These are phyloP conservation scores for Bathynomus jamesi DNA, from an alignment of 1,140 invertebrate species.

Conservation along the genomic window DNA sequence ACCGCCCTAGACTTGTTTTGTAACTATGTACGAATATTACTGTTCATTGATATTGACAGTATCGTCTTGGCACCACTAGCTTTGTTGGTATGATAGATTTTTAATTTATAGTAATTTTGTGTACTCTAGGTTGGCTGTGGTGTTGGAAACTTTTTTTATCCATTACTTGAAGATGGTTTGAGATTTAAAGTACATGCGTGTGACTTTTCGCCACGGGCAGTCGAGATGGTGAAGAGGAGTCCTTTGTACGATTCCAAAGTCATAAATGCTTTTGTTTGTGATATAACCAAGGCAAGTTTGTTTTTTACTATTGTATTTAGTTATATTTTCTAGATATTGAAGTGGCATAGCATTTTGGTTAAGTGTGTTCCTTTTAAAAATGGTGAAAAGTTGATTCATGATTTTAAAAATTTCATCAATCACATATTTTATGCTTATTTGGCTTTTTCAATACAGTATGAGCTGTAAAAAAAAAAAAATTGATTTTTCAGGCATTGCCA, in stretches of 20 bases:
- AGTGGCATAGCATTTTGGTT: background rate
- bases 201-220: slow-evolving; percentile 85
- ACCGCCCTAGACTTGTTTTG: too few species aligned
- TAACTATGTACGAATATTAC: too few species aligned
- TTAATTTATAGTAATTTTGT: too few species aligned
- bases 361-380: background rate
- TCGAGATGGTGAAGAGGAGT: slow-evolving; percentile 73
- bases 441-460: too few species aligned
- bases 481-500: too few species aligned
- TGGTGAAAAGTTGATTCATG: too few species aligned
- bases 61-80: too few species aligned
- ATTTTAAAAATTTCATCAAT: too few species aligned
- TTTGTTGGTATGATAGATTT: background rate
- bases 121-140: slow-evolving; percentile 81
- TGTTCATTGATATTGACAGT: too few species aligned
- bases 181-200: slow-evolving; percentile 75
- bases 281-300: slow-evolving; percentile 51
- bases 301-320: slow-evolving; percentile 2
- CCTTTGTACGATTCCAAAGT: slow-evolving; percentile 53
- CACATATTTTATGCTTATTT: too few species aligned
- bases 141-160: slow-evolving; percentile 93
- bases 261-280: slow-evolving; percentile 64
- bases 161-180: slow-evolving; percentile 70
- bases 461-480: too few species aligned
- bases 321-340: background rate